A percentile compares a stretch with the other conserved stretches of the same genome.
Evolutionary conservation across 2,113 vertebrate genomes (phyloP).

Genomic region (Mormoops blainvillei): DNA sequence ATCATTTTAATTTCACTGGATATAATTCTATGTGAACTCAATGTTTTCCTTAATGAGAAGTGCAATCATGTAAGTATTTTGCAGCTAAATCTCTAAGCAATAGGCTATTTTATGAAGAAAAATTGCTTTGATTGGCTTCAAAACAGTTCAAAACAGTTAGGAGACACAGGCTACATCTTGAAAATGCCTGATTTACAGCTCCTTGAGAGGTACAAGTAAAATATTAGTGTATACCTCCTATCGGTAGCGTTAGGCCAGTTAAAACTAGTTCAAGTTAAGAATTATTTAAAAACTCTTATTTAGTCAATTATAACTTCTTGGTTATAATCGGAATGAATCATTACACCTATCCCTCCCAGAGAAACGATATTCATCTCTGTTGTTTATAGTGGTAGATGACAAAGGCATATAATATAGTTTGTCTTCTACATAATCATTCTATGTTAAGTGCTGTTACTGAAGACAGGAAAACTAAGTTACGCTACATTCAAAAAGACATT

Average conservation of each 20-base stretch:
- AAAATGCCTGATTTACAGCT: background rate
- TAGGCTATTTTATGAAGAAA: background rate
- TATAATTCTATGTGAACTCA: background rate
- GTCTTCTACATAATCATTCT: background rate
- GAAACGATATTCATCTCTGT: constrained; percentile 5
- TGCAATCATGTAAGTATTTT: background rate
- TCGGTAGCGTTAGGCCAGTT: background rate
- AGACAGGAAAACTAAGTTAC: background rate
- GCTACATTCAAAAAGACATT: background rate
- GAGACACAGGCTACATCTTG: background rate
- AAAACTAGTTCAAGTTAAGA: background rate
- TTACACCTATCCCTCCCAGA: background rate
- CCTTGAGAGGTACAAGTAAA: background rate
- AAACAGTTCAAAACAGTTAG: background rate
- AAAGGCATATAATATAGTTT: background rate
- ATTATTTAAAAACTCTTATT: background rate
- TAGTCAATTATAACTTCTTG: background rate
- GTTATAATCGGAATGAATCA: constrained; percentile 8
- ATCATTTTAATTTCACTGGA: background rate
- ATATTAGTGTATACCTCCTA: background rate
- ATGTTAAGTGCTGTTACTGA: background rate
- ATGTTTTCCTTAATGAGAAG: background rate
- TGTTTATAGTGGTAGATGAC: background rate
- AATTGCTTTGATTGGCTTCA: background rate
- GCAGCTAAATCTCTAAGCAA: background rate